phyloP scores from a whole-genome alignment of 2,113 vertebrate species.

The Crocuta crocuta region DNA sequence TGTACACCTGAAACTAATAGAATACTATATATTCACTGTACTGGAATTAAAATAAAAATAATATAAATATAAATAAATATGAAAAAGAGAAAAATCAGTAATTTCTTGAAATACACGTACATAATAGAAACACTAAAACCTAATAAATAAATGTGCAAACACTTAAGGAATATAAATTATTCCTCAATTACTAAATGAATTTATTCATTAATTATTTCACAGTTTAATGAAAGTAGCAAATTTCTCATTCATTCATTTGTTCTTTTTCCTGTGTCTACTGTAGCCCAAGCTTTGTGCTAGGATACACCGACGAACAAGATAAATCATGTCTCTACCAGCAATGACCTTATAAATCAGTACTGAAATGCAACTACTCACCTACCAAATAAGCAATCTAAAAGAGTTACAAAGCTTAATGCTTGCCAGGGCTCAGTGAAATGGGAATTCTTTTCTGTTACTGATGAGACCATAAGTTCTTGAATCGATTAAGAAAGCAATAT shows the following conservation, averaged over 20 bases:
- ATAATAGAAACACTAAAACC: not conserved
- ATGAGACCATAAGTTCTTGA: slow-evolving; percentile 4
- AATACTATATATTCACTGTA: not conserved
- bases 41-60: not conserved
- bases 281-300: not conserved
- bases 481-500: not conserved
- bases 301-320: not conserved
- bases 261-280: not conserved
- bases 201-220: not conserved
- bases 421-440: not conserved
- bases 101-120: not conserved
- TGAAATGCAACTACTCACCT: not conserved
- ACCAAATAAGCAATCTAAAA: not conserved
- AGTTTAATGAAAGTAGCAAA: not conserved
- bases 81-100: not conserved
- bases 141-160: not conserved
- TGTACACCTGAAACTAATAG: not conserved
- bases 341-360: not conserved
- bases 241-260: slow-evolving; percentile 17
- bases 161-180: not conserved
- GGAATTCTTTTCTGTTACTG: slow-evolving; percentile 13
- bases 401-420: not conserved
- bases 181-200: not conserved
- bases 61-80: not conserved
- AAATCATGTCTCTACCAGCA: not conserved